A percentile compares a stretch with the other conserved stretches of the same genome.
Conservation (phyloP, 2,113 vertebrate species). For the Oncorhynchus keta region DNA sequence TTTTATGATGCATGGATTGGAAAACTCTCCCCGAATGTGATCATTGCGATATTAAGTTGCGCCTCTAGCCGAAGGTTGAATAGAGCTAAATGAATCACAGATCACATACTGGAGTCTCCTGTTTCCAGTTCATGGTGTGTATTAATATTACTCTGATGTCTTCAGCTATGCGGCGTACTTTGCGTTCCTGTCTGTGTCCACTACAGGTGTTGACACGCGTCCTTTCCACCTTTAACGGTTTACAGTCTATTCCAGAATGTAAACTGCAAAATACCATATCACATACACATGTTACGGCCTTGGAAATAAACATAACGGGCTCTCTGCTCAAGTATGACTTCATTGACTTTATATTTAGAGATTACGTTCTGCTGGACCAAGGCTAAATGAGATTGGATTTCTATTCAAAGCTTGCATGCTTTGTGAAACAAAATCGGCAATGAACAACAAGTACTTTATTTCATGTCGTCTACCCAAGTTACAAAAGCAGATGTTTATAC, state of each 20-base stretch:
- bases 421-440: no score
- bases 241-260: slow-evolving; percentile 24
- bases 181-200: slow-evolving; percentile 13
- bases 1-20: background rate
- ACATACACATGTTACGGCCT: background rate
- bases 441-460: no score
- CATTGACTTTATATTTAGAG: no score
- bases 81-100: slow-evolving; percentile 39
- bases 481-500: background rate
- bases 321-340: background rate
- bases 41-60: background rate
- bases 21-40: background rate
- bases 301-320: background rate
- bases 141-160: slow-evolving; percentile 20
- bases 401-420: no score
- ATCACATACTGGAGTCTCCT: slow-evolving; percentile 24
- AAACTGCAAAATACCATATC: slow-evolving; percentile 12
- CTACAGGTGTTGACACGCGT: slow-evolving; percentile 40
- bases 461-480: no score
- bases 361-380: no score
- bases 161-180: background rate
- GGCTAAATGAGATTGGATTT: no score
- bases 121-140: slow-evolving; percentile 26
- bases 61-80: slow-evolving; percentile 16
- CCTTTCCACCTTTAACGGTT: slow-evolving; percentile 34